Evolutionary conservation across 2,888 invertebrate species (phyloP).

Genomic region (Dimorphilus gyrociliatus): DNA sequence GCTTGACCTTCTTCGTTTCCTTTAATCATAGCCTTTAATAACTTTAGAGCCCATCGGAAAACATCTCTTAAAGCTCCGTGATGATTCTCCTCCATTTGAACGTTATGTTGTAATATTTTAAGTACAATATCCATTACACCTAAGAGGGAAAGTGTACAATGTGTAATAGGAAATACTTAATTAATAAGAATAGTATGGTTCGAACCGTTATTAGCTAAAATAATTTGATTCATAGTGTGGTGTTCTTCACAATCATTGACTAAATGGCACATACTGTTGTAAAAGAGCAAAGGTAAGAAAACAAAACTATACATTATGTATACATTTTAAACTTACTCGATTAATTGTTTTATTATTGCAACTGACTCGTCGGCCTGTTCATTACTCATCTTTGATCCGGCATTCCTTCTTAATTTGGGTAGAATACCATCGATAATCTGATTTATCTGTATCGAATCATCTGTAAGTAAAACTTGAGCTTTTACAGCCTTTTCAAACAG

Average conservation of each 20-base stretch:
- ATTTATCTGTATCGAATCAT: conserved; percentile 16
- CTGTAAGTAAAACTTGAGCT: conserved; percentile 16
- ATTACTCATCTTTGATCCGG: conserved; percentile 25
- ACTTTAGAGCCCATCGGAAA: conserved; percentile 12
- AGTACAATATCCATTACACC: no score
- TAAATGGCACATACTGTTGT: conserved; percentile 12
- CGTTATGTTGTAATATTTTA: no score
- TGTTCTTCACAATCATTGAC: conserved; percentile 12
- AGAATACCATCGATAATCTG: conserved; percentile 14
- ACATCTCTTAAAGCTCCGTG: conserved; percentile 15
- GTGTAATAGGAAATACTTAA: no score
- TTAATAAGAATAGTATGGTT: no score
- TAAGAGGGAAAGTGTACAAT: no score
- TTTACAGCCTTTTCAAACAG: conserved; percentile 1
- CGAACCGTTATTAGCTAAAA: conserved; percentile 19
- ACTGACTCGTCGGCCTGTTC: conserved; percentile 31
- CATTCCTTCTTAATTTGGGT: conserved; percentile 14
- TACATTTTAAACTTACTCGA: conserved; percentile 19
- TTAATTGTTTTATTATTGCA: conserved; percentile 29
- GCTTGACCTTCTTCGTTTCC: conserved; percentile 16
- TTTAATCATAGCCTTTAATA: conserved; percentile 13
- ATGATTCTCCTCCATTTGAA: conserved; percentile 16
- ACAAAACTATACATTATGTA: not conserved
- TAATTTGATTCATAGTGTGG: conserved; percentile 21
- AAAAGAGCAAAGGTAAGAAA: conserved; percentile 1